A percentile compares a stretch with the other conserved stretches of the same genome.
phyloP scores from a whole-genome alignment of 1,140 invertebrate species.

The Drosophila subobscura region DNA sequence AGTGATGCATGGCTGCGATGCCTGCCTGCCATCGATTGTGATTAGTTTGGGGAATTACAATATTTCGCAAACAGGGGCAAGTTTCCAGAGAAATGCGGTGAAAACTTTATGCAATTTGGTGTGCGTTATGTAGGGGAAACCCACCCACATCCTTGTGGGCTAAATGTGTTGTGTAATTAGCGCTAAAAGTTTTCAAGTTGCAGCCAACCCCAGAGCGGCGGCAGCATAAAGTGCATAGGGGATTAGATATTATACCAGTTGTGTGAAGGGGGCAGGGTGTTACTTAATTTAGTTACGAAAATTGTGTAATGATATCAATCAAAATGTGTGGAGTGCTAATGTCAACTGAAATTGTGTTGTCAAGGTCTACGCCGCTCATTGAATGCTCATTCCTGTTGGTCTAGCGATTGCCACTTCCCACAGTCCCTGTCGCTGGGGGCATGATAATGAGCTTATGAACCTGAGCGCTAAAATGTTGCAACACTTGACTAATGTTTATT shows the following conservation, averaged over 20 bases:
- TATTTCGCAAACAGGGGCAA: constrained; percentile 26
- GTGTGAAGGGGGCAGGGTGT: too few species aligned
- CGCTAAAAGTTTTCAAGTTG: constrained; percentile 44
- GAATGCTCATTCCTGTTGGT: background rate
- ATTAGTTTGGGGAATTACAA: constrained; percentile 14
- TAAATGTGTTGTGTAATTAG: constrained; percentile 63
- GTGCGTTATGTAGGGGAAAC: background rate
- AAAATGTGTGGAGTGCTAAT: background rate
- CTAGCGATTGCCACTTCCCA: too few species aligned
- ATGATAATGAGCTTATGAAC: constrained; percentile 31
- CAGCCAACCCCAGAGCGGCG: constrained; percentile 17
- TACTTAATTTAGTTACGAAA: too few species aligned
- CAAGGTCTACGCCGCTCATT: too few species aligned
- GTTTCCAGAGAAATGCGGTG: constrained; percentile 26
- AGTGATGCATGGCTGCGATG: too few species aligned
- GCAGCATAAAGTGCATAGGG: constrained; percentile 22
- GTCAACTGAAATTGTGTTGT: too few species aligned
- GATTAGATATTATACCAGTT: constrained; percentile 9
- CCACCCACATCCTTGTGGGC: constrained; percentile 3
- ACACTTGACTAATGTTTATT: constrained; percentile 46
- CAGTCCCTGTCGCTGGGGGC: background rate
- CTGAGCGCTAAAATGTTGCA: constrained; percentile 25
- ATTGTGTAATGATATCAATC: too few species aligned
- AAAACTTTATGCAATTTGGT: constrained; percentile 56
- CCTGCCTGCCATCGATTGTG: background rate